Evolutionary conservation across 2,888 invertebrate genomes (phyloP), one percentile per base, ranked within the genome.

Genomic region (Patella depressa): DNA sequence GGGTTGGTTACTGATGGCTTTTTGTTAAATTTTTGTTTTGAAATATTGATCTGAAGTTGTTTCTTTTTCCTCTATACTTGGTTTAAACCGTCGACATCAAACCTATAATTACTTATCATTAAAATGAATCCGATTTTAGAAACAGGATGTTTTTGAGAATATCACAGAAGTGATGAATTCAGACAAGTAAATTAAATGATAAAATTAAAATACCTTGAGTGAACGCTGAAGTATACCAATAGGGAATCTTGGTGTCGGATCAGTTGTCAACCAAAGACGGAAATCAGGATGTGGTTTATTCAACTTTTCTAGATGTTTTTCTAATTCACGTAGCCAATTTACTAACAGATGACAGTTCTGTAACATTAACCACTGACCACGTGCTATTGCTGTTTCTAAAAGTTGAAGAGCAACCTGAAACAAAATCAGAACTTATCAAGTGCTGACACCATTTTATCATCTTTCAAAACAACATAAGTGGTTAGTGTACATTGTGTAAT

Each of bases 291-390:
- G 97, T 0, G 96, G 96, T 86, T 95, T 95, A 77, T 93, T 94
- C 87, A 96, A 93, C 90, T 94, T 93, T 88, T 97, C 97, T 73
- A 98, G 92, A 83, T 94, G 94, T 89, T 97, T 97, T 91, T 97
- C 97, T 83, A 98, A 92, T 82, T 94, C 94, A 29, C 94, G 93
- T 7, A 97, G 93, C 93, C 97, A 97, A 5, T 94, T 93, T 14
- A 97, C 93, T 45, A 97, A 92, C 73, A 98, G 92, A 90, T 98
- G 98, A 81, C 97, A 98, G 92, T 98, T 98, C 93, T 97, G 97
- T 45, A 97, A 93, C 94, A 98, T 96, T 80, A 98, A 92, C 98
- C 98, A 98, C 87, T 96, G 95, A 0, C 98, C 98, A 89, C 92
- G 87, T 14, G 89, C 87, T 29, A 91, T 89, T 53, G 92, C 91